phyloP scores from a whole-genome alignment of 2,888 invertebrate genomes.

The Pinctada fucata region DNA sequence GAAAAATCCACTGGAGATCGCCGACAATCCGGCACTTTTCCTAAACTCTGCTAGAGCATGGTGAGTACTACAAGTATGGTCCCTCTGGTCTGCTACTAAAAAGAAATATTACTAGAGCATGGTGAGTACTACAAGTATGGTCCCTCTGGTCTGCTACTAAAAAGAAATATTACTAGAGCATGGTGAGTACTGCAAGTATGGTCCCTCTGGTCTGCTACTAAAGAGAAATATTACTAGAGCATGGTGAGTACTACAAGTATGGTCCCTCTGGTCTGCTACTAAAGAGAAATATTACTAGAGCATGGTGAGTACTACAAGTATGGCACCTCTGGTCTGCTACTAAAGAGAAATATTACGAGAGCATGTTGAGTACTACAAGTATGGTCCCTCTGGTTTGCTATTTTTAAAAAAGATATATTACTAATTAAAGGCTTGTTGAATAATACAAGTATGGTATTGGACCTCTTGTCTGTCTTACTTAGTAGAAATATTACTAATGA shows the following conservation, averaged over 20 bases:
- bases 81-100: slow-evolving; percentile 62
- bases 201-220: slow-evolving; percentile 62
- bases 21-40: no score
- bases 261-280: slow-evolving; percentile 65
- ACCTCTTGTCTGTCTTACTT: slow-evolving; percentile 59
- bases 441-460: slow-evolving; percentile 47
- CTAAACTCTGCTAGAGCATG: slow-evolving; percentile 57
- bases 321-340: slow-evolving; percentile 60
- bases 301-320: slow-evolving; percentile 59
- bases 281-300: slow-evolving; percentile 55
- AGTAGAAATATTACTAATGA: slow-evolving; percentile 52
- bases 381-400: slow-evolving; percentile 63
- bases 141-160: slow-evolving; percentile 61
- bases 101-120: slow-evolving; percentile 59
- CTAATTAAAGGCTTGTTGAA: slow-evolving; percentile 55
- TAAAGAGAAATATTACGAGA: slow-evolving; percentile 48
- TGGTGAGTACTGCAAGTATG: slow-evolving; percentile 60
- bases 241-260: slow-evolving; percentile 58
- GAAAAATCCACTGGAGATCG: no score
- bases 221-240: slow-evolving; percentile 59
- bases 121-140: slow-evolving; percentile 60
- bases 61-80: slow-evolving; percentile 58
- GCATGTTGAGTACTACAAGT: slow-evolving; percentile 59
- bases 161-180: slow-evolving; percentile 56
- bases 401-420: slow-evolving; percentile 55